Conservation (phyloP, 2,888 invertebrate genomes). For the Apodemia mormo region DNA sequence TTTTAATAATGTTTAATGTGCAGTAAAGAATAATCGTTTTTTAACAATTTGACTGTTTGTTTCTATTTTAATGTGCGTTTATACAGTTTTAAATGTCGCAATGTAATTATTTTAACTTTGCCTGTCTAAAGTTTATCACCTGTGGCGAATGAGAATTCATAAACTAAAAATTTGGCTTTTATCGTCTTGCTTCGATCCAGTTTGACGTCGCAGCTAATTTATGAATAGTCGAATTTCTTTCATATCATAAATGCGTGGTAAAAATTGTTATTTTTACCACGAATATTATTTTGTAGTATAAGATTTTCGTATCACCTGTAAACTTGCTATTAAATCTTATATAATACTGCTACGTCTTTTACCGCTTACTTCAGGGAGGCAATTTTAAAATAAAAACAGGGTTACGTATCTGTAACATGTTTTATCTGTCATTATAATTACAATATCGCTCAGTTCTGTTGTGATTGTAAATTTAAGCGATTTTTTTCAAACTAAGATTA, state of each 20-base stretch:
- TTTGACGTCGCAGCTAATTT: background rate
- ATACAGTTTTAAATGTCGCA: background rate
- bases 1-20: background rate
- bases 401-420: background rate
- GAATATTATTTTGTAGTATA: background rate
- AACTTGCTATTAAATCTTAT: too few relatives aligned
- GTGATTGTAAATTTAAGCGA: slow-evolving; percentile 2
- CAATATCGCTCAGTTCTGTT: background rate
- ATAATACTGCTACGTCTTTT: background rate
- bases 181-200: background rate
- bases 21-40: background rate
- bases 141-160: background rate
- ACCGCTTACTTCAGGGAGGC: background rate
- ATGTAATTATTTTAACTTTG: slow-evolving; percentile 4
- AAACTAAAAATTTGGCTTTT: background rate
- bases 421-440: background rate
- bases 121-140: background rate
- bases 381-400: background rate
- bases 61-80: background rate
- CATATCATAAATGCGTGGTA: background rate
- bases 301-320: background rate
- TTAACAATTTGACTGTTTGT: background rate
- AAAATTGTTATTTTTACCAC: too few relatives aligned
- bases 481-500: background rate
- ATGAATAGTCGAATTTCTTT: background rate